Conservation (phyloP, 1,140 invertebrate genomes). For the Sycophaga agraensis region DNA sequence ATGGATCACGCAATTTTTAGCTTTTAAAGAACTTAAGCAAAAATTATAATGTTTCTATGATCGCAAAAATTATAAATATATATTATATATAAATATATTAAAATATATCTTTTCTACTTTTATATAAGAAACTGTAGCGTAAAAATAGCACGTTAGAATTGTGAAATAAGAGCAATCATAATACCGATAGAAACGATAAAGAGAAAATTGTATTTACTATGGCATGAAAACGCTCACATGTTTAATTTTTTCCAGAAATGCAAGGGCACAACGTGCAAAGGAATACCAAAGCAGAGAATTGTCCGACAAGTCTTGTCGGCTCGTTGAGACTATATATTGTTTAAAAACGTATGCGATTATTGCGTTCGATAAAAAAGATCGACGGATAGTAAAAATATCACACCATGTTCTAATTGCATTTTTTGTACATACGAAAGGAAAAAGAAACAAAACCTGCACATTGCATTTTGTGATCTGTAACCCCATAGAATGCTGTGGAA, state of each 20-base stretch:
- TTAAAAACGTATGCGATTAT: conserved; percentile 18
- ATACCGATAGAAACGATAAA: neutral
- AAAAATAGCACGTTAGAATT: conserved; percentile 14
- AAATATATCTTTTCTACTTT: conserved; percentile 55
- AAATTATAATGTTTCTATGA: neutral
- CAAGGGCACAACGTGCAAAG: conserved; percentile 51
- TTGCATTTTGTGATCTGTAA: no score
- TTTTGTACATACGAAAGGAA: no score
- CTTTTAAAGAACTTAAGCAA: neutral
- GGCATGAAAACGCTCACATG: conserved; percentile 17
- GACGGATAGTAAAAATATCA: no score
- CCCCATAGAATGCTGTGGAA: no score
- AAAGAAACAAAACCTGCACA: no score
- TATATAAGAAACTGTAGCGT: conserved; percentile 44
- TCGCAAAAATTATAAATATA: conserved; percentile 9
- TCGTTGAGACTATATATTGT: conserved; percentile 46
- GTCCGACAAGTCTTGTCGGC: conserved; percentile 51
- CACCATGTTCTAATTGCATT: no score
- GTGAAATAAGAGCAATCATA: neutral
- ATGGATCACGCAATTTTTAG: no score
- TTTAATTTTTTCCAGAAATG: conserved; percentile 54
- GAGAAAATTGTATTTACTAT: no score
- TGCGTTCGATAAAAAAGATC: no score
- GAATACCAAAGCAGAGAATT: conserved; percentile 57
- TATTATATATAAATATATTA: neutral